These are phyloP conservation scores for Notolabrus celidotus DNA, from an alignment of 2,797 vertebrate species.

Conservation along the genomic window DNA sequence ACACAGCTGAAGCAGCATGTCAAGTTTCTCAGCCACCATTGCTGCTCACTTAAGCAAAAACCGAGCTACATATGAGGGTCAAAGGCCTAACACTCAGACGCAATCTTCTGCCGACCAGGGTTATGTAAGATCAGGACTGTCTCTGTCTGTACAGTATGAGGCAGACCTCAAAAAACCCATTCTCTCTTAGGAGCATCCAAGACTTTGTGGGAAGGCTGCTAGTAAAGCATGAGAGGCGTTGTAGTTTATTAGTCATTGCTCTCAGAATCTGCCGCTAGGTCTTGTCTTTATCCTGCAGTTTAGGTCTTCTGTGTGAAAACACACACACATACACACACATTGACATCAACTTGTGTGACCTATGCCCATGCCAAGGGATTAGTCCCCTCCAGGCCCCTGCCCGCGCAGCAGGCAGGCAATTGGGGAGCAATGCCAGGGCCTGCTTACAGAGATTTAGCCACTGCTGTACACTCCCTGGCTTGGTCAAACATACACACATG, in stretches of 20 bases:
- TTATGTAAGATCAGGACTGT: conserved; percentile 53
- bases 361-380: conserved; percentile 74
- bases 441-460: conserved; percentile 81
- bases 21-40: conserved; percentile 28
- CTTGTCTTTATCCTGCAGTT: conserved; percentile 64
- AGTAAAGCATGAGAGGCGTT: conserved; percentile 37
- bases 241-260: conserved; percentile 58
- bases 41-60: conserved; percentile 53
- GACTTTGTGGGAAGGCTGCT: conserved; percentile 39
- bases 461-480: conserved; percentile 71
- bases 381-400: conserved; percentile 66
- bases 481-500: conserved; percentile 66
- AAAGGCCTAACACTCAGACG: conserved; percentile 37
- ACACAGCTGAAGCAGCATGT: conserved; percentile 55
- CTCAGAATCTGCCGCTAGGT: conserved; percentile 58
- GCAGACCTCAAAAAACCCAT: conserved; percentile 44
- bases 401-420: conserved; percentile 72
- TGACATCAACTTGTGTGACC: conserved; percentile 73
- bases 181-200: conserved; percentile 26
- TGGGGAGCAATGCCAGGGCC: conserved; percentile 72
- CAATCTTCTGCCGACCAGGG: conserved; percentile 51
- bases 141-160: conserved; percentile 39
- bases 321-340: conserved; percentile 29
- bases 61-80: conserved; percentile 49
- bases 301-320: conserved; percentile 43